These are phyloP conservation scores for Opisthocomus hoazin DNA, from an alignment of 2,113 vertebrate genomes.

Conservation along the genomic window DNA sequence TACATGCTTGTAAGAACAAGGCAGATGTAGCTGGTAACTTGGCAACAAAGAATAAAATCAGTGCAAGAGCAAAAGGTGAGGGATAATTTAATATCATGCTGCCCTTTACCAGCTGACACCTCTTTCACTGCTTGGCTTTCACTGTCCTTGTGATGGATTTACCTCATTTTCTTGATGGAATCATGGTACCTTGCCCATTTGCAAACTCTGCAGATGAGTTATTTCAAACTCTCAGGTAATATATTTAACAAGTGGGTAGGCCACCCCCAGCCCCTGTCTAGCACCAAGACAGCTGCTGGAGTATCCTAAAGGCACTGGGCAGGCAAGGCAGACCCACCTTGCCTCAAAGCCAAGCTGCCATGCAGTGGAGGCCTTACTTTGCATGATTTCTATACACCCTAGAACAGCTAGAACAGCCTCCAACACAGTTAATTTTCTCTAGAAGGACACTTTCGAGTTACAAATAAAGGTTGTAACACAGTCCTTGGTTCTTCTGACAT, in stretches of 20 bases:
- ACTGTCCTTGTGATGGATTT: constrained; percentile 4
- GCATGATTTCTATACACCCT: not conserved
- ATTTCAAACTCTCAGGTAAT: not conserved
- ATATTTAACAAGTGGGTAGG: not conserved
- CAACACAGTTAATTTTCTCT: not conserved
- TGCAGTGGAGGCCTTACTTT: not conserved
- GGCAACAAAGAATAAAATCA: constrained; percentile 53
- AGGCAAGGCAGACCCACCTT: not conserved
- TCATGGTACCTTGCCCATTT: not conserved
- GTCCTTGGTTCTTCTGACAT: not conserved
- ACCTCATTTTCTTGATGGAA: constrained; percentile 14
- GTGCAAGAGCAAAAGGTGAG: constrained; percentile 46
- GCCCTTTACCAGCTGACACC: constrained; percentile 45
- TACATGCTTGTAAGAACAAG: not conserved
- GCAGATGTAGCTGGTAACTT: constrained; percentile 16
- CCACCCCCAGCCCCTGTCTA: not conserved
- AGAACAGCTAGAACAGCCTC: not conserved
- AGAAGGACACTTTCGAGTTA: not conserved
- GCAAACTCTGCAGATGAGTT: not conserved
- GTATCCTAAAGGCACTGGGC: not conserved
- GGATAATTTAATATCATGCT: constrained; percentile 29
- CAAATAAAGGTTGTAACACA: not conserved
- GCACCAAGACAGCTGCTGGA: not conserved
- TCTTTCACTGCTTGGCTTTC: not conserved
- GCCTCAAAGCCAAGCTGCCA: not conserved